phyloP scores from a whole-genome alignment of 2,888 invertebrate genomes.

The Ichneumoninae sp. region DNA sequence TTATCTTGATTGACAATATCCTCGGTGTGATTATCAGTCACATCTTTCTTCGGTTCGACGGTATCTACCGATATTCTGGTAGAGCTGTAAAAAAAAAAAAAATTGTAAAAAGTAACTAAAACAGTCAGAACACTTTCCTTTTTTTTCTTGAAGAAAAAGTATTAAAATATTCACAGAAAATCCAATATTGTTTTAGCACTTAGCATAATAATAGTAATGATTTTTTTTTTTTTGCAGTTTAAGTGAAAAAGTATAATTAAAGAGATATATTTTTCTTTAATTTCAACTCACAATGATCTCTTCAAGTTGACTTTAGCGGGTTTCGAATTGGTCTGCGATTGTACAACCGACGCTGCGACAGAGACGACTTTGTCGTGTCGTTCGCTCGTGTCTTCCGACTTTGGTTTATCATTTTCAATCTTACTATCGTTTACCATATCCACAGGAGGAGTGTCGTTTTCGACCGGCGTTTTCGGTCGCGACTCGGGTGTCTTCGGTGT shows the following conservation, averaged over 20 bases:
- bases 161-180: neutral
- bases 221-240: neutral
- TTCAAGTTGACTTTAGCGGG: slow-evolving; percentile 82
- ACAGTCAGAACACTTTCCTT: neutral
- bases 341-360: slow-evolving; percentile 43
- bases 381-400: slow-evolving; percentile 46
- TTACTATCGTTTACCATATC: slow-evolving; percentile 15
- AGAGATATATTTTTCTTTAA: neutral
- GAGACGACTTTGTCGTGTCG: slow-evolving; percentile 57
- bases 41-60: slow-evolving; percentile 74
- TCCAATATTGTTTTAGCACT: neutral
- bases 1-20: slow-evolving; percentile 76
- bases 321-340: slow-evolving; percentile 71
- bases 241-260: neutral
- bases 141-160: neutral
- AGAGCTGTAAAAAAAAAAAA: slow-evolving; percentile 72
- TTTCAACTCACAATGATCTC: slow-evolving; percentile 81
- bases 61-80: slow-evolving; percentile 74
- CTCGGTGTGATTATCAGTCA: slow-evolving; percentile 69
- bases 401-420: slow-evolving; percentile 43
- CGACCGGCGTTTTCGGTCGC: slow-evolving; percentile 39
- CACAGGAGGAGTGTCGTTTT: slow-evolving; percentile 59
- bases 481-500: slow-evolving; percentile 58
- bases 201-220: no score
- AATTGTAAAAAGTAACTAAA: slow-evolving; percentile 1